Conservation (phyloP, 2,113 vertebrate genomes). For the Lynx canadensis region DNA sequence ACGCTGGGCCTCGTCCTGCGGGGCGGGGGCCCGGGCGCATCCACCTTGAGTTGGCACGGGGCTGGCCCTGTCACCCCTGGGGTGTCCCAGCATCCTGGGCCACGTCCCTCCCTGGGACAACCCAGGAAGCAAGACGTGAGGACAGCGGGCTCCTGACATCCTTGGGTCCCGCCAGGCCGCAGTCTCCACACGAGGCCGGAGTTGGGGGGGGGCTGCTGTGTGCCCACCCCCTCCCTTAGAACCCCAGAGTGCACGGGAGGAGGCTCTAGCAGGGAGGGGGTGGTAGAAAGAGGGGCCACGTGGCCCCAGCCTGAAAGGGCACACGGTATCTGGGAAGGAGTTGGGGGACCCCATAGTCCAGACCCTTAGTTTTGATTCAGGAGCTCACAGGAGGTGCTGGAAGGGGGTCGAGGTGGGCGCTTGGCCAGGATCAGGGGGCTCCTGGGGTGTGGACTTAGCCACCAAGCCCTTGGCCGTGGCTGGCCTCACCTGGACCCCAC, state of each 20-base stretch:
- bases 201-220: too few species aligned
- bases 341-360: not conserved
- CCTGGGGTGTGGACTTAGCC: not conserved
- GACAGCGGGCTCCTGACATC: accelerated
- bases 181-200: not conserved
- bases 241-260: not conserved
- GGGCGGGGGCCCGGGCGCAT: not conserved
- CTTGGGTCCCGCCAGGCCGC: not conserved
- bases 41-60: not conserved
- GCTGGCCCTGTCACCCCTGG: not conserved
- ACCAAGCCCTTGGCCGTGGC: not conserved
- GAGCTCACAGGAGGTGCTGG: too few species aligned
- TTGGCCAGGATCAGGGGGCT: not conserved
- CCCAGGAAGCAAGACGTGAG: not conserved
- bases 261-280: not conserved
- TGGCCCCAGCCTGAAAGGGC: not conserved
- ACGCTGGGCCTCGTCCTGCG: not conserved
- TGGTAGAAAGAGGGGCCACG: too few species aligned
- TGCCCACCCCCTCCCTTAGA: not conserved
- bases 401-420: not conserved
- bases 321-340: not conserved
- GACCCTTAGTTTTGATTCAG: not conserved
- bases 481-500: not conserved
- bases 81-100: not conserved
- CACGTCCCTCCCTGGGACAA: not conserved